These are phyloP conservation scores for Huso huso DNA, from an alignment of 2,797 vertebrate genomes.

Conservation along the genomic window DNA sequence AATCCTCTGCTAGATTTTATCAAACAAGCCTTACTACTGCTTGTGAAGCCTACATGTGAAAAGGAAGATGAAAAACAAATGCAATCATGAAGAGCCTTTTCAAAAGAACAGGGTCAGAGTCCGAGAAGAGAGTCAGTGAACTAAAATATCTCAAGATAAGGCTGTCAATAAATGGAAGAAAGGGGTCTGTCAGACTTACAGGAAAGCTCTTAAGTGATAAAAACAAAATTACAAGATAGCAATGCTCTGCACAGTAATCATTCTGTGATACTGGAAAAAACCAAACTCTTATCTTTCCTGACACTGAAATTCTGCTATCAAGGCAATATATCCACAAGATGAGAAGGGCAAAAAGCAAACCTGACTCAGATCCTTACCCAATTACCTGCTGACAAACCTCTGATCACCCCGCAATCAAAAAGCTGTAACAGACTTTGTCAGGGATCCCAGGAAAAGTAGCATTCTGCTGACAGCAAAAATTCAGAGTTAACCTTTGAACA, in stretches of 20 bases:
- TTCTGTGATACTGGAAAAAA: slow-evolving; percentile 33
- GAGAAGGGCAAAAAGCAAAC: background rate
- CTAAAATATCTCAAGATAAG: slow-evolving; percentile 45
- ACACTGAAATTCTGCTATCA: slow-evolving; percentile 21
- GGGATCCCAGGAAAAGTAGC: background rate
- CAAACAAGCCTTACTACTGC: background rate
- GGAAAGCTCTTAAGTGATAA: slow-evolving; percentile 31
- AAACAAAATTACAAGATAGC: slow-evolving; percentile 35
- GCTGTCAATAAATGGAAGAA: slow-evolving; percentile 41
- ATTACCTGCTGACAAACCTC: slow-evolving; percentile 20
- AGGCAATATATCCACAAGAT: slow-evolving; percentile 12
- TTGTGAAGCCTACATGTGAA: background rate
- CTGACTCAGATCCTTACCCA: slow-evolving; percentile 14
- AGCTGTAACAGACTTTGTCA: background rate
- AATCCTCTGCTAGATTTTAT: background rate
- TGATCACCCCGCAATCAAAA: slow-evolving; percentile 14
- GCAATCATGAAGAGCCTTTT: slow-evolving; percentile 18
- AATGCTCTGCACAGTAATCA: slow-evolving; percentile 36
- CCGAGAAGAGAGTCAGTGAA: slow-evolving; percentile 13
- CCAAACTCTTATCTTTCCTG: slow-evolving; percentile 35
- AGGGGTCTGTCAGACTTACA: slow-evolving; percentile 9
- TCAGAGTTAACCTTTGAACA: slow-evolving; percentile 36
- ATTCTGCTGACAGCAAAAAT: slow-evolving; percentile 13
- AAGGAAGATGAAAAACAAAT: background rate
- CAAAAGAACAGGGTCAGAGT: slow-evolving; percentile 4